These are phyloP conservation scores for Typhlomys cinereus DNA, from an alignment of 2,113 vertebrate genomes.

Conservation along the genomic window DNA sequence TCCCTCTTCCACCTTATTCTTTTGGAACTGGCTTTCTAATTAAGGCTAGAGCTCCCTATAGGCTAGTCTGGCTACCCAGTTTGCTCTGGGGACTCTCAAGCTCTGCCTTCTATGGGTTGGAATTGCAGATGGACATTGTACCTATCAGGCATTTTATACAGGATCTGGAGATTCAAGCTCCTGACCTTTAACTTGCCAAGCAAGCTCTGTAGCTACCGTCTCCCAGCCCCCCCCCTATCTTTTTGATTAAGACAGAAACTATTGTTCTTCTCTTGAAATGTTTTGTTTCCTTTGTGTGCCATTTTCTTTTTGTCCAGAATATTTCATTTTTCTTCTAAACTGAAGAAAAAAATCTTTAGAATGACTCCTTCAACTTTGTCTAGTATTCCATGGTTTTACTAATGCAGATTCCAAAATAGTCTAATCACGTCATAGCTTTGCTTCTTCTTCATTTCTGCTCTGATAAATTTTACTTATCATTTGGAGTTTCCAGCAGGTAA, in stretches of 20 bases:
- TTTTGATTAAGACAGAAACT: not conserved
- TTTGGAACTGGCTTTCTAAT: too few relatives aligned
- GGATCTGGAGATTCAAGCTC: too few relatives aligned
- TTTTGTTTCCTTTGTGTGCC: not conserved
- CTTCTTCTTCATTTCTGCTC: not conserved
- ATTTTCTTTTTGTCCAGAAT: not conserved
- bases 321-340: not conserved
- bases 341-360: not conserved
- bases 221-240: not conserved
- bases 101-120: too few relatives aligned
- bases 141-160: too few relatives aligned
- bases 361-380: not conserved
- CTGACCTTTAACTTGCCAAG: too few relatives aligned
- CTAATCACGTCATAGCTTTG: not conserved
- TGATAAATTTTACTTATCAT: not conserved
- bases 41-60: too few relatives aligned
- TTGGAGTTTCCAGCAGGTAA: not conserved
- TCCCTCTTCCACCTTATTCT: too few relatives aligned
- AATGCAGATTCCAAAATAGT: not conserved
- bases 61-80: too few relatives aligned
- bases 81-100: too few relatives aligned
- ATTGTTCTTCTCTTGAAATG: conserved; percentile 23
- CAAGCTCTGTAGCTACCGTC: too few relatives aligned
- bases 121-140: too few relatives aligned
- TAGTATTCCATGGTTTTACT: not conserved